Conservation (phyloP, 2,113 vertebrate species). For the Oenanthe melanoleuca region DNA sequence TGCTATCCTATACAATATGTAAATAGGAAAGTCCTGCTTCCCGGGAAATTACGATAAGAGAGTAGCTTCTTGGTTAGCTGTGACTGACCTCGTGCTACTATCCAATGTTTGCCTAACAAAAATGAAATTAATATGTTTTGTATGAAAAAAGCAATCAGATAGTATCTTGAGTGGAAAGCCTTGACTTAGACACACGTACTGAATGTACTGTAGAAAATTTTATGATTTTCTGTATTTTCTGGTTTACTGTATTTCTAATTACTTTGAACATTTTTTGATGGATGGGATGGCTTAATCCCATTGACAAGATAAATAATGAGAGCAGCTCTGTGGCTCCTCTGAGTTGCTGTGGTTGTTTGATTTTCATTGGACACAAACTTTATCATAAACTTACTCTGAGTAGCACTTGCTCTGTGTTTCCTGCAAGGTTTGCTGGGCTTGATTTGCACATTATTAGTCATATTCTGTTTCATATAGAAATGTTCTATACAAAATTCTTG, state of each 20-base stretch:
- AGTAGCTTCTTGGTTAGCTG: background rate
- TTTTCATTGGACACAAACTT: background rate
- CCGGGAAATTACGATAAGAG: background rate
- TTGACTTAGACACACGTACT: background rate
- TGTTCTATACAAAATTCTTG: background rate
- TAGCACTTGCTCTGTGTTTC: background rate
- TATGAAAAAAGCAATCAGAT: background rate
- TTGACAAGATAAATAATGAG: background rate
- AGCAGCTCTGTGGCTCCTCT: background rate
- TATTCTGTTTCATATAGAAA: background rate
- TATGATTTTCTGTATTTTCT: background rate
- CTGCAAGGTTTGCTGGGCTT: background rate
- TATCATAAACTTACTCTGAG: background rate
- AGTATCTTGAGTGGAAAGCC: slow-evolving; percentile 3
- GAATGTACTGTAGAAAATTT: background rate
- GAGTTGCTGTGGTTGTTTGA: background rate
- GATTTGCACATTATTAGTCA: background rate
- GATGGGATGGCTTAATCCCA: background rate
- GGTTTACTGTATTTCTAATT: background rate
- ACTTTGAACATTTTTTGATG: background rate
- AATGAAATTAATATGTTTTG: background rate
- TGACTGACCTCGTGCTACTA: background rate
- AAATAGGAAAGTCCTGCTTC: slow-evolving; percentile 36
- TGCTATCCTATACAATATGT: background rate
- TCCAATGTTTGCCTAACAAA: background rate